Conservation (phyloP, 2,797 vertebrate genomes). For the Sebastes itinus region DNA sequence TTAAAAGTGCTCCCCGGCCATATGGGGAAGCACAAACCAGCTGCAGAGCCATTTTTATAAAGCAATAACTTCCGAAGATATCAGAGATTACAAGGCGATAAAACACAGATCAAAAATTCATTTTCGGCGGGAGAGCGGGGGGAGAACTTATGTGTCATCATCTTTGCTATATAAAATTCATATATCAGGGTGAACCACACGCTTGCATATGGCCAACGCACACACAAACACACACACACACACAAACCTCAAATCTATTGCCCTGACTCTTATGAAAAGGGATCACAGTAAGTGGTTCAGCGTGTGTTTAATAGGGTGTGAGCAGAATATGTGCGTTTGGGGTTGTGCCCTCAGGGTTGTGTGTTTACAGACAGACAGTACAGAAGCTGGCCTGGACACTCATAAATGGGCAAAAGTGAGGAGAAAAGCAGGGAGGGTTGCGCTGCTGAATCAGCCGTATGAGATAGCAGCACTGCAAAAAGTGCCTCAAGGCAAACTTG, state of each 20-base stretch:
- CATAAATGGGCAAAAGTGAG: slow-evolving; percentile 54
- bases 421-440: slow-evolving; percentile 25
- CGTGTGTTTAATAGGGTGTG: slow-evolving; percentile 66
- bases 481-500: slow-evolving; percentile 45
- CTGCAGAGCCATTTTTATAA: slow-evolving; percentile 65
- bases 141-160: slow-evolving; percentile 60
- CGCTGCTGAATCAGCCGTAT: slow-evolving; percentile 76
- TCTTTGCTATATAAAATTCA: slow-evolving; percentile 58
- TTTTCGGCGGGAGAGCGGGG: slow-evolving; percentile 45
- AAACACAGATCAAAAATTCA: slow-evolving; percentile 68
- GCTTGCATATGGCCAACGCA: slow-evolving; percentile 6
- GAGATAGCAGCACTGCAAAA: slow-evolving; percentile 39
- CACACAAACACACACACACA: background rate
- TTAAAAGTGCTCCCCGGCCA: slow-evolving; percentile 53
- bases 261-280: slow-evolving; percentile 37
- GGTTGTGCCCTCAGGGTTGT: slow-evolving; percentile 53
- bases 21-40: slow-evolving; percentile 52
- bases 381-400: slow-evolving; percentile 46
- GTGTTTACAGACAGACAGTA: slow-evolving; percentile 68
- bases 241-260: slow-evolving; percentile 19
- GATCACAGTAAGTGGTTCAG: slow-evolving; percentile 53
- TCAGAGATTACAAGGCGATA: slow-evolving; percentile 67
- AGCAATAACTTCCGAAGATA: slow-evolving; percentile 67
- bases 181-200: slow-evolving; percentile 7
- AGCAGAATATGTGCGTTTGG: slow-evolving; percentile 43